Evolutionary conservation across 2,888 invertebrate genomes (phyloP).

Genomic region (Sphaerophoria taeniata): DNA sequence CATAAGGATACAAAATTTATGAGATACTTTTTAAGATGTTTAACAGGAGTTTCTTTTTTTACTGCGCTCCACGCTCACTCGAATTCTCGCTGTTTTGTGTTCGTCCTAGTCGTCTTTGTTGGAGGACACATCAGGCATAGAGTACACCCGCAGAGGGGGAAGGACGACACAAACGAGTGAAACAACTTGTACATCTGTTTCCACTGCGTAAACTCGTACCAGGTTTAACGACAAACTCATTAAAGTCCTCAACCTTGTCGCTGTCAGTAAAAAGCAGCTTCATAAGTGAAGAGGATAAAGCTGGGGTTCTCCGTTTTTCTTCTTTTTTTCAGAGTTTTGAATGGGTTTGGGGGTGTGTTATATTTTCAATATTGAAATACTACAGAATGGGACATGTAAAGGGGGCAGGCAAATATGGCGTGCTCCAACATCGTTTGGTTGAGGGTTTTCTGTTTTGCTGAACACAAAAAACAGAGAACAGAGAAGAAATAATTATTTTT

Average conservation of each 20-base stretch:
- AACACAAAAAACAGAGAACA: constrained; percentile 36
- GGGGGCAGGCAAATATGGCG: constrained; percentile 48
- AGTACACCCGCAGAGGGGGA: too few relatives aligned
- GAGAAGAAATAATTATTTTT: constrained; percentile 80
- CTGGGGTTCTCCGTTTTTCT: background rate
- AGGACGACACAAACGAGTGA: background rate
- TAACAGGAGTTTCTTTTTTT: constrained; percentile 51
- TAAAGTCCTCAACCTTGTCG: constrained; percentile 72
- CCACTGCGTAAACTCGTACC: constrained; percentile 52
- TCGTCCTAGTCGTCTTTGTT: too few relatives aligned
- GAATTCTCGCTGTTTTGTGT: too few relatives aligned
- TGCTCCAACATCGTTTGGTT: constrained; percentile 47
- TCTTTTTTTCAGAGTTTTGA: background rate
- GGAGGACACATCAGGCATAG: background rate
- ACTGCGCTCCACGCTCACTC: background rate
- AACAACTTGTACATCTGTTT: constrained; percentile 69
- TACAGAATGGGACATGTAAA: background rate
- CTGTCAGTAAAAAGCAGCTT: constrained; percentile 50
- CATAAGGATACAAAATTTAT: constrained; percentile 67
- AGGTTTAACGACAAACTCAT: constrained; percentile 71
- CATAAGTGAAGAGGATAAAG: constrained; percentile 44
- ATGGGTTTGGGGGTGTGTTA: constrained; percentile 1
- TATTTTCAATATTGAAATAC: constrained; percentile 3
- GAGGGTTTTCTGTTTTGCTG: background rate
- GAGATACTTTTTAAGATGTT: constrained; percentile 73